Percentiles rank a stretch among this genome's conserved stretches.
These are phyloP conservation scores for Clarias fuscus DNA, from an alignment of 2,797 vertebrate genomes.

Conservation along the genomic window DNA sequence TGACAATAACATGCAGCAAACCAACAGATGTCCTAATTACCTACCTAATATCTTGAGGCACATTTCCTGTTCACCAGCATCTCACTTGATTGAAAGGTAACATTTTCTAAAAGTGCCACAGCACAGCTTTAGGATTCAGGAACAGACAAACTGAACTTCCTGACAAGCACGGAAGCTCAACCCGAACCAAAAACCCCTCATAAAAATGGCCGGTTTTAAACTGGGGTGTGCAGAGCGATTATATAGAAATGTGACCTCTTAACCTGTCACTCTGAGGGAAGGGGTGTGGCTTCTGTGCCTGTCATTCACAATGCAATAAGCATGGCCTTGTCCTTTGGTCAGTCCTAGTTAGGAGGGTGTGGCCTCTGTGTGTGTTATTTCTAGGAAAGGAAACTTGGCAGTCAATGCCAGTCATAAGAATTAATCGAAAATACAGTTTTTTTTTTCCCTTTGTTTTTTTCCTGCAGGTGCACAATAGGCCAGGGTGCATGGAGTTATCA, in stretches of 20 bases:
- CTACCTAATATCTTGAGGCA: constrained; percentile 49
- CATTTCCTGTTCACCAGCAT: neutral
- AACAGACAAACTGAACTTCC: constrained; percentile 19
- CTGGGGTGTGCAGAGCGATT: neutral
- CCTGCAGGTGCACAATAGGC: neutral
- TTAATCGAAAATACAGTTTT: no score
- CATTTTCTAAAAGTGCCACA: neutral
- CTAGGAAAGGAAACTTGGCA: neutral
- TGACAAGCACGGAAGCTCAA: constrained; percentile 12
- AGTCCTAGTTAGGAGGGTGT: neutral
- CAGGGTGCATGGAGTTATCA: no score
- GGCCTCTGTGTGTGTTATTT: neutral
- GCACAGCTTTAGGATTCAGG: constrained; percentile 23
- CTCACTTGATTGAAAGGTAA: constrained; percentile 9
- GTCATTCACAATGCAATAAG: neutral
- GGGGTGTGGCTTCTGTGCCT: neutral
- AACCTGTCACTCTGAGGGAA: neutral
- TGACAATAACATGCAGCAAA: constrained; percentile 50
- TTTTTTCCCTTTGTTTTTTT: no score
- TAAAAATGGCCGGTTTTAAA: constrained; percentile 27
- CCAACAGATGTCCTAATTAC: constrained; percentile 51
- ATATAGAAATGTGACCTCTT: neutral
- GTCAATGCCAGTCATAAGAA: neutral
- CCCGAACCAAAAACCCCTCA: constrained; percentile 22
- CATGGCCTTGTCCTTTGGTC: neutral